Base-by-base conservation (phyloP, 2,113 vertebrate genomes). In the Bettongia penicillata region DNA sequence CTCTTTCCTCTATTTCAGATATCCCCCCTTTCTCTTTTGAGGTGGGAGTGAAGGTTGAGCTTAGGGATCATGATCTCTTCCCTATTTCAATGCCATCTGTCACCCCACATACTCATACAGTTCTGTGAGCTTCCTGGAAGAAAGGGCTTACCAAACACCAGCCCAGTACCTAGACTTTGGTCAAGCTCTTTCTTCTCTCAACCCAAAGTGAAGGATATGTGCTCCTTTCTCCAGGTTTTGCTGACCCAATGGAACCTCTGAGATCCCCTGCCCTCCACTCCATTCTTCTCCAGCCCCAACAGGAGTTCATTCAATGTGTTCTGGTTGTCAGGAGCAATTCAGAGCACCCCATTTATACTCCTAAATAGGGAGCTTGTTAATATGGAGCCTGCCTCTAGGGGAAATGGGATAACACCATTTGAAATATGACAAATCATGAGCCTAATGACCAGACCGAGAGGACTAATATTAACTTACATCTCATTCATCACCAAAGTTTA, bases 311-410 rank as follows among this genome's bases (percentile, higher is more conserved):
- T 55, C 90, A 61, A 49, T 0, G n/a, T 90, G 77, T 94, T 49
- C 8, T 2, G 55, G 55, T 90, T 96, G 84, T 96, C 93, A 51
- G 90, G 51, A 97, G 90, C 93, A 50, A 92, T 93, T 96, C 91
- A 94, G 90, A 93, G 77, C 1, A 47, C 89, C 92, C 95, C 90
- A 92, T 96, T 96, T 94, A 95, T 95, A 97, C 96, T 96, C 96
- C 97, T 90, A 94, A 94, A 68, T 89, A 93, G 96, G 95, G 91
- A 92, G 95, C 90, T 96, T 96, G 97, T 94, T 97, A 95, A 96
- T 92, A 90, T 3, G 89, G 91, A 95, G 93, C 51, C 97, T 55
- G 96, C 91, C 96, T 92, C 97, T 93, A 57, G 24, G 95, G 97
- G 93, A 96, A 51, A 90, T 19, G 53, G 95, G 95, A 93, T 68